These are phyloP conservation scores for Epizoanthus rinbou DNA, from an alignment of 92 coral and sea anemone genomes.

Conservation along the genomic window DNA sequence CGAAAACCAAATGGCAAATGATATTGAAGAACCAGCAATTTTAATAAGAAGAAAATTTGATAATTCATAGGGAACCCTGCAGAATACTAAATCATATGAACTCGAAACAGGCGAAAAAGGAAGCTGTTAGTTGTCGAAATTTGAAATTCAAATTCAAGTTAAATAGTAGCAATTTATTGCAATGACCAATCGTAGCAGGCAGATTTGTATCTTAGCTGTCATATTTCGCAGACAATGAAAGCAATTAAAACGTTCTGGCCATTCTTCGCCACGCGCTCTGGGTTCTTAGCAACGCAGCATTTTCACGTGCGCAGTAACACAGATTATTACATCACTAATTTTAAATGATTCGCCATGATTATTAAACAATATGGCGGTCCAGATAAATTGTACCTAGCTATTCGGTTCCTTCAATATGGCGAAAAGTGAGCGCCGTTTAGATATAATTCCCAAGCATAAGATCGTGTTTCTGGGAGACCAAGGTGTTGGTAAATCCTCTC, in stretches of 20 bases:
- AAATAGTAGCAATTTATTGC: background rate
- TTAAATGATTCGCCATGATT: background rate
- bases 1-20: too few species aligned
- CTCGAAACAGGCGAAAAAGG: too few species aligned
- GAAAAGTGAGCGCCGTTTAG: background rate
- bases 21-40: too few species aligned
- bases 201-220: background rate
- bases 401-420: constrained; percentile 20
- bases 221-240: background rate
- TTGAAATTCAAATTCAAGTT: constrained; percentile 10
- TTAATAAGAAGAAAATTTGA: too few species aligned
- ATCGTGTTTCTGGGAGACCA: constrained; percentile 92
- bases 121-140: background rate
- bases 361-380: constrained; percentile 4
- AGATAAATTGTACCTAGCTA: background rate
- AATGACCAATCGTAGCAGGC: background rate
- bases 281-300: constrained; percentile 9
- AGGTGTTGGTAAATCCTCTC: constrained; percentile 96
- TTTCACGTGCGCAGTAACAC: background rate
- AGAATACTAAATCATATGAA: too few species aligned
- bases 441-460: constrained; percentile 64
- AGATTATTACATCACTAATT: constrained; percentile 36
- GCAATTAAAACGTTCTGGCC: constrained; percentile 11
- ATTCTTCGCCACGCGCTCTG: constrained; percentile 25
- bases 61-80: too few species aligned